Evolutionary conservation across 2,797 vertebrate species (phyloP), one percentile per base, ranked within the genome.

Genomic region (Sphenodon punctatus): DNA sequence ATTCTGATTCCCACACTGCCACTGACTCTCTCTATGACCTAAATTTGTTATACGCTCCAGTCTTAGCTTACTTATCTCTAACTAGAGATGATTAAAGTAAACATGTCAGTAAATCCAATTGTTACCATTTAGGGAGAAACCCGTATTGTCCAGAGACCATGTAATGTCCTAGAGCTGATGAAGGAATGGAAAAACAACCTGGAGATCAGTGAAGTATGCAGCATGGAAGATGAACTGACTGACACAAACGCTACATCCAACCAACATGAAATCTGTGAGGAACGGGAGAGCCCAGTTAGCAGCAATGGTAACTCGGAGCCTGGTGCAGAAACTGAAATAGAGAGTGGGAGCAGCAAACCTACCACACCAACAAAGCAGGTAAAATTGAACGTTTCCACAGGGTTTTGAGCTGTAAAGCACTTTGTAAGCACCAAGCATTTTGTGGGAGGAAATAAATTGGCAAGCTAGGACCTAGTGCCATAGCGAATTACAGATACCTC

Each of bases 141-240:
- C 17, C 85, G 83, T 78, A 90, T 87, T 78, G 86, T 94, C 12
- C 89, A 82, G n/a, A 94, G 94, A 51, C 94, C 92, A 27, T 85
- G 86, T 87, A 98, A 97, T 63, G 96, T 97, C 58, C 91, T 98
- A 92, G 97, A 97, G 86, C 94, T 98, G 96, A 97, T 97, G 97
- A 96, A 92, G 63, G 92, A 95, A 80, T 95, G 94, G 92, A 94
- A 93, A 74, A 91, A 95, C 42, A 88, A 91, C 27, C 85, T 89
- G 43, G 94, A 94, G 30, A 75, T 69, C 53, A 94, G 92, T 17
- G 90, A 92, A 14, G 90, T 85, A 71, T 46, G 17, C 8, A 25
- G 32, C 17, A 32, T 38, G 39, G 83, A 86, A 43, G 74, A 67
- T 23, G 85, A 86, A 30, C 42, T 66, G 23, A 86, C 63, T 42